Evolutionary conservation across 2,797 vertebrate species (phyloP).

Genomic region (Xenentodon cancila): DNA sequence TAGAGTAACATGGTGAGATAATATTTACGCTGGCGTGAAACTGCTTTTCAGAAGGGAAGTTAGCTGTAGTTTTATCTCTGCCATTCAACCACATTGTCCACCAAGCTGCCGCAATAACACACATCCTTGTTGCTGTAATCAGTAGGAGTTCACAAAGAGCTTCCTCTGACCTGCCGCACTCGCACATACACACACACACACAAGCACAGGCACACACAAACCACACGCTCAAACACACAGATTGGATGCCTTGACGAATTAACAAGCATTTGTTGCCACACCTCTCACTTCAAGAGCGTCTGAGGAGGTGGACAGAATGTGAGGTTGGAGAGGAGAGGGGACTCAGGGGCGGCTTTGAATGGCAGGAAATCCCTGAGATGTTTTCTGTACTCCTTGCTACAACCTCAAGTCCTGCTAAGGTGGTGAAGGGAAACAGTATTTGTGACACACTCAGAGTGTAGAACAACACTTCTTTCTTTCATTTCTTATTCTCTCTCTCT

Average conservation of each 20-base stretch:
- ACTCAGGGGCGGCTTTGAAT: conserved; percentile 74
- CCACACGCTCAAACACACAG: conserved; percentile 8
- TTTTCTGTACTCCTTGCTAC: conserved; percentile 78
- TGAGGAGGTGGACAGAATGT: conserved; percentile 57
- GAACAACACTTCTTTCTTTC: neutral
- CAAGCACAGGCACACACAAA: conserved; percentile 8
- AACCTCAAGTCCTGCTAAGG: conserved; percentile 57
- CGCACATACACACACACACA: conserved; percentile 2
- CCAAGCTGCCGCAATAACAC: conserved; percentile 50
- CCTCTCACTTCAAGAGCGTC: conserved; percentile 61
- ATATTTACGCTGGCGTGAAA: neutral
- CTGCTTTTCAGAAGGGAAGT: neutral
- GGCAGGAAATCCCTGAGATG: conserved; percentile 85
- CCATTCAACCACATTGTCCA: conserved; percentile 47
- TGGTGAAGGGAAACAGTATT: conserved; percentile 54
- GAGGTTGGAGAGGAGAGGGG: conserved; percentile 51
- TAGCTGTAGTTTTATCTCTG: conserved; percentile 32
- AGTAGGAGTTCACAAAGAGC: conserved; percentile 55
- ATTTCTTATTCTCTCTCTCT: neutral
- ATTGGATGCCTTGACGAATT: conserved; percentile 56
- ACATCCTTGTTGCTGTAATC: conserved; percentile 61
- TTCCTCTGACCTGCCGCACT: conserved; percentile 53
- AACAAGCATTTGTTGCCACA: conserved; percentile 50
- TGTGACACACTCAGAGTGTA: conserved; percentile 40
- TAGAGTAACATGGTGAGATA: neutral